phyloP scores from a whole-genome alignment of 2,888 invertebrate genomes.

The Sicus ferrugineus region DNA sequence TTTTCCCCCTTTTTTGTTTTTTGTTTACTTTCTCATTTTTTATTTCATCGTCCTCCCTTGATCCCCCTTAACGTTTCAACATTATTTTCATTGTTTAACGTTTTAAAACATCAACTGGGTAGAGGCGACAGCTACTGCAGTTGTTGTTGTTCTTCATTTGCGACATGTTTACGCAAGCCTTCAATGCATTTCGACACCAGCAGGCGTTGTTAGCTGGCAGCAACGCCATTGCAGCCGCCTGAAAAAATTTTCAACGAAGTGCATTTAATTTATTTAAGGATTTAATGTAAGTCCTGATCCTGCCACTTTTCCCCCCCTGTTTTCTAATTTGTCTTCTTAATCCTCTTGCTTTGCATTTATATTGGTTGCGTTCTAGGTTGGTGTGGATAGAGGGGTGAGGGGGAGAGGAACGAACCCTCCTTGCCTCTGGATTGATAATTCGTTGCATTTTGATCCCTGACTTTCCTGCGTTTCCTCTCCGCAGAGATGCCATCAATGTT shows the following conservation, averaged over 20 bases:
- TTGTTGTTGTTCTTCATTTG: not conserved
- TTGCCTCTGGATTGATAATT: no score
- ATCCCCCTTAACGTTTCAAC: not conserved
- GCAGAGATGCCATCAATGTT: no score
- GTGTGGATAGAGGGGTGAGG: not conserved
- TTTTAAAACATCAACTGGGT: not conserved
- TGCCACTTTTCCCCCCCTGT: not conserved
- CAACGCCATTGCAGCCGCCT: not conserved
- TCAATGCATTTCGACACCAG: conserved; percentile 5
- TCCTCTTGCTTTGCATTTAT: not conserved
- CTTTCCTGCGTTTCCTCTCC: not conserved
- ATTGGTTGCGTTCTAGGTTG: not conserved
- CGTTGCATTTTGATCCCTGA: not conserved
- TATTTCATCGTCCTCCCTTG: not conserved
- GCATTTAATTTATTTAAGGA: conserved; percentile 3
- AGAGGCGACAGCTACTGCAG: not conserved
- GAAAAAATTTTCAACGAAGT: not conserved
- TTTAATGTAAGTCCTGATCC: not conserved
- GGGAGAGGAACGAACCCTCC: not conserved
- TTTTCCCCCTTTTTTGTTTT: not conserved
- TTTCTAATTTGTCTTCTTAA: not conserved
- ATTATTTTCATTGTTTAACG: not conserved
- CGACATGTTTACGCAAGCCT: not conserved
- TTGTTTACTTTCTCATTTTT: conserved; percentile 10
- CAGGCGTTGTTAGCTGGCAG: conserved; percentile 13